These are phyloP conservation scores for Sclerodermus sp. DNA, from an alignment of 2,888 invertebrate genomes.

Conservation along the genomic window DNA sequence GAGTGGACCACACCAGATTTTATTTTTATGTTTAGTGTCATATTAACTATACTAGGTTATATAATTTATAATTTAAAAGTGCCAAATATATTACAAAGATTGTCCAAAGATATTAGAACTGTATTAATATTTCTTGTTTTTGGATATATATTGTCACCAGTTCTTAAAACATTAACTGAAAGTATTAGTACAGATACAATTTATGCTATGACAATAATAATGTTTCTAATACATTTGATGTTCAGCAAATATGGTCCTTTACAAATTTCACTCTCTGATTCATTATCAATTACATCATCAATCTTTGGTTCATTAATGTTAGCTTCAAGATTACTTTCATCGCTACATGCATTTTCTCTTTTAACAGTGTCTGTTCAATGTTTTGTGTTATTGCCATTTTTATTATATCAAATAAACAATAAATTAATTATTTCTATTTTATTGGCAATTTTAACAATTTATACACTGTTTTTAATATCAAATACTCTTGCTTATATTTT, in stretches of 20 bases:
- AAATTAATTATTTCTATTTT: conserved; percentile 63
- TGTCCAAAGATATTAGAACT: conserved; percentile 71
- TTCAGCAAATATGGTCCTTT: conserved; percentile 91
- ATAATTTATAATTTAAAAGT: conserved; percentile 59
- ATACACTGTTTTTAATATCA: conserved; percentile 62
- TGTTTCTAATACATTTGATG: conserved; percentile 84
- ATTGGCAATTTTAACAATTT: conserved; percentile 60
- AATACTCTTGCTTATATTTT: conserved; percentile 66
- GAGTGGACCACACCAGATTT: conserved; percentile 67
- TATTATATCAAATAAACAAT: conserved; percentile 68
- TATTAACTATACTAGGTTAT: conserved; percentile 67
- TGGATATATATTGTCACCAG: conserved; percentile 87
- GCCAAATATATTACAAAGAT: conserved; percentile 27
- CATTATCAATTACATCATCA: conserved; percentile 91
- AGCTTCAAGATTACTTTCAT: conserved; percentile 84
- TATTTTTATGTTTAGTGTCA: conserved; percentile 64
- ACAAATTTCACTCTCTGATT: conserved; percentile 86
- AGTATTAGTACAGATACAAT: conserved; percentile 98
- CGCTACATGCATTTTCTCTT: conserved; percentile 85
- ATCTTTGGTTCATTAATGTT: conserved; percentile 94
- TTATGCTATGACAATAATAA: conserved; percentile 86
- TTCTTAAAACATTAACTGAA: conserved; percentile 91
- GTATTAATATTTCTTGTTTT: conserved; percentile 80
- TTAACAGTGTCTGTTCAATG: conserved; percentile 86
- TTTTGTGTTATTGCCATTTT: conserved; percentile 86